phyloP scores from a whole-genome alignment of 2,797 vertebrate genomes.

The Rhabdomys pumilio region DNA sequence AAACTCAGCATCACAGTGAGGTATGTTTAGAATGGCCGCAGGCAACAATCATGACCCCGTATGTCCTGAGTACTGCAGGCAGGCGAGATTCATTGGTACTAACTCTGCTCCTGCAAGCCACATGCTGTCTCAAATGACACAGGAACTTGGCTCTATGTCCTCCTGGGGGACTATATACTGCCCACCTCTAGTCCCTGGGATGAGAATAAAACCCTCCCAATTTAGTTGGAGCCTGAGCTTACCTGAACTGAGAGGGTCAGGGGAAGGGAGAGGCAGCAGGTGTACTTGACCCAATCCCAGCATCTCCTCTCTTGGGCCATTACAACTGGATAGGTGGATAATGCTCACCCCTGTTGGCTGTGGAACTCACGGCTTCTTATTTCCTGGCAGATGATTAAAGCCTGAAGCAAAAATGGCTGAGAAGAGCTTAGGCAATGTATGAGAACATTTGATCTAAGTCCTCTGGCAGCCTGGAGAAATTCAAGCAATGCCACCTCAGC shows the following conservation, averaged over 20 bases:
- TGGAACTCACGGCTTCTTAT: constrained; percentile 56
- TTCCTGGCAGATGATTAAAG: constrained; percentile 79
- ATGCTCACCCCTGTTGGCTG: constrained; percentile 48
- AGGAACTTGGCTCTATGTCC: neutral
- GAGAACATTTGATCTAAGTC: constrained; percentile 77
- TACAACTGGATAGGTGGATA: neutral
- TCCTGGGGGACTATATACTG: neutral
- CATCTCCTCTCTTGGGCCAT: neutral
- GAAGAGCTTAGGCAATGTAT: constrained; percentile 72
- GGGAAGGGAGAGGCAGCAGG: neutral
- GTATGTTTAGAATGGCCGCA: neutral
- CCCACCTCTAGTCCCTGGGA: neutral
- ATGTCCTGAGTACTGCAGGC: neutral
- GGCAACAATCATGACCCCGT: neutral
- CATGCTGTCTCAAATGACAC: constrained; percentile 7
- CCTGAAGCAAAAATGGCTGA: constrained; percentile 70
- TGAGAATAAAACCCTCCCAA: neutral
- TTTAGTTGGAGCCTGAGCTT: constrained; percentile 13
- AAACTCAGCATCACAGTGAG: neutral
- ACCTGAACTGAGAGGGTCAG: neutral
- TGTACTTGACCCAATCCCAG: neutral
- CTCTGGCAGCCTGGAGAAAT: constrained; percentile 62
- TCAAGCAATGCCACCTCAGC: constrained; percentile 14
- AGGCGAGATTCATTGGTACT: neutral
- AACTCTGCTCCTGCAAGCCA: neutral